A percentile compares a stretch with the other conserved stretches of the same genome.
These are phyloP conservation scores for Emys orbicularis DNA, from an alignment of 2,797 vertebrate genomes.

Conservation along the genomic window DNA sequence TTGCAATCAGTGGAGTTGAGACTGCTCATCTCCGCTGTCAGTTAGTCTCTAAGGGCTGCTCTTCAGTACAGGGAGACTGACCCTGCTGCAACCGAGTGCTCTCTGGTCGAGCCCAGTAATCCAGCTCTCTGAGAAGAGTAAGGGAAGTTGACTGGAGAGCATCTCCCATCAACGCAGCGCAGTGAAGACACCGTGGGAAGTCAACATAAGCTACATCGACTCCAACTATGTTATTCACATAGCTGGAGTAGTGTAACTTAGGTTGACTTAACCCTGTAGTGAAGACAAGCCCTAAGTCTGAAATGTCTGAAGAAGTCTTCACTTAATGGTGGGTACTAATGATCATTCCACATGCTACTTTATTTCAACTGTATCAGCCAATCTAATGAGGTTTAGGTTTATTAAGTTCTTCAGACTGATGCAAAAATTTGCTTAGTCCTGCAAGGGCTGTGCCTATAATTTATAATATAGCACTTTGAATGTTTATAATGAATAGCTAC, in stretches of 20 bases:
- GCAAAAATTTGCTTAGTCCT: conserved; percentile 5
- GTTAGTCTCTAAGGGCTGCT: background rate
- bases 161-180: too few relatives aligned
- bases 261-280: too few relatives aligned
- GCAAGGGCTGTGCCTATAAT: background rate
- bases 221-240: too few relatives aligned
- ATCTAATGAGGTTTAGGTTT: conserved; percentile 43
- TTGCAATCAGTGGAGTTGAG: fast-evolving
- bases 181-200: too few relatives aligned
- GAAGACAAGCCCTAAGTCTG: background rate
- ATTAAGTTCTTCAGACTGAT: conserved; percentile 8
- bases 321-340: background rate
- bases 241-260: too few relatives aligned
- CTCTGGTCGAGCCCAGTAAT: too few relatives aligned
- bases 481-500: background rate
- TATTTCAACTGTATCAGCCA: conserved; percentile 8
- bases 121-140: too few relatives aligned
- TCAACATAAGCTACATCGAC: too few relatives aligned
- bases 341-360: background rate
- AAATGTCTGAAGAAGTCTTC: conserved; percentile 15
- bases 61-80: too few relatives aligned
- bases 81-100: too few relatives aligned
- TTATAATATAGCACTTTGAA: fast-evolving
- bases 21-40: fast-evolving
- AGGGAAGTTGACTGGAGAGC: too few relatives aligned